phyloP scores from a whole-genome alignment of 2,113 vertebrate species.

The Rhinoderma darwinii region DNA sequence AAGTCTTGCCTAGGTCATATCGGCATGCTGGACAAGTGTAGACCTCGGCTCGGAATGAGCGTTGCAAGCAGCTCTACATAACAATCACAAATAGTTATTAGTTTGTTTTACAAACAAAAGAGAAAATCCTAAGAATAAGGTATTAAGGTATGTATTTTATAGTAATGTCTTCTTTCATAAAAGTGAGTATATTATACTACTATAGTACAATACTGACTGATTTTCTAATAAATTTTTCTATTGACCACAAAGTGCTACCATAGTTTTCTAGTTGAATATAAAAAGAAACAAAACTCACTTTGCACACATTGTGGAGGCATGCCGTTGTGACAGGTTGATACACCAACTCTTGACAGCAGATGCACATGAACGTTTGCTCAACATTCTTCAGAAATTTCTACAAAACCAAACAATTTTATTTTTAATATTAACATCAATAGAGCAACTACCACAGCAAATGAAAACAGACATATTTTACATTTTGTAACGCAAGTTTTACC shows the following conservation, averaged over 20 bases:
- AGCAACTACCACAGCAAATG: conserved; percentile 44
- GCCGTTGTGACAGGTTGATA: conserved; percentile 94
- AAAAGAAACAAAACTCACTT: conserved; percentile 75
- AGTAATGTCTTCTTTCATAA: too few species aligned
- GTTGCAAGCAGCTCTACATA: conserved; percentile 89
- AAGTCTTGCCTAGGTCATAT: conserved; percentile 92
- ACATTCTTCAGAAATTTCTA: conserved; percentile 97
- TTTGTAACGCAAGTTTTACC: too few species aligned
- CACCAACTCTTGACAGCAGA: conserved; percentile 97
- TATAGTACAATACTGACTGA: too few species aligned
- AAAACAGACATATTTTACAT: not conserved
- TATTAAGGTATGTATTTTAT: too few species aligned
- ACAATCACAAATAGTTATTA: not conserved
- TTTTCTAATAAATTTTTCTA: too few species aligned
- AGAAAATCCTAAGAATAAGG: not conserved
- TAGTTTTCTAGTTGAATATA: not conserved
- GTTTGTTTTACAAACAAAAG: not conserved
- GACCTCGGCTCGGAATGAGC: conserved; percentile 94
- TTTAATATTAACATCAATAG: not conserved
- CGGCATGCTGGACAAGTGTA: conserved; percentile 97
- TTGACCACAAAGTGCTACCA: not conserved
- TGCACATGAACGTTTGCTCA: conserved; percentile 98
- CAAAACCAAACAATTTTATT: conserved; percentile 57
- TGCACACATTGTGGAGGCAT: conserved; percentile 97
- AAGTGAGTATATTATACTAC: too few species aligned